A percentile compares a stretch with the other conserved stretches of the same genome.
Evolutionary conservation across 2,113 vertebrate species (phyloP).

Genomic region (Alethe diademata): DNA sequence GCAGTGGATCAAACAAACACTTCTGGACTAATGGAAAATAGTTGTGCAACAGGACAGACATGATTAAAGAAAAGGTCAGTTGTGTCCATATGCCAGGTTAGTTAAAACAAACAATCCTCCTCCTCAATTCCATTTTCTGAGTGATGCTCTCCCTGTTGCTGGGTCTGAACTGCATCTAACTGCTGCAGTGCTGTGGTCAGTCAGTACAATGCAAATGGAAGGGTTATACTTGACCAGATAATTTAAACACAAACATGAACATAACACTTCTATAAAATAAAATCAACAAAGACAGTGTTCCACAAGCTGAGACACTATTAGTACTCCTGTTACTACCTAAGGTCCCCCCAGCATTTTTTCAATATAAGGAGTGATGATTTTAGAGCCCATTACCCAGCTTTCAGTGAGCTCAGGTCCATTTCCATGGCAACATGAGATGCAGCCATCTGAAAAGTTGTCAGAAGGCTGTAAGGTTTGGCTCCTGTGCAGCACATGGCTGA

Average conservation of each 20-base stretch:
- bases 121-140: background rate
- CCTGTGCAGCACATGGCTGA: background rate
- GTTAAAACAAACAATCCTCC: background rate
- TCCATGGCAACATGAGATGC: conserved; percentile 11
- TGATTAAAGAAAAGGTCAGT: background rate
- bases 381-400: background rate
- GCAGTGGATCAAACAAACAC: background rate
- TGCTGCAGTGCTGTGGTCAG: background rate
- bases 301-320: background rate
- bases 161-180: background rate
- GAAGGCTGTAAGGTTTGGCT: background rate
- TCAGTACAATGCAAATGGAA: background rate
- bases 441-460: accelerated
- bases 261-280: background rate
- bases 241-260: background rate
- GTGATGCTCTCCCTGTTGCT: background rate
- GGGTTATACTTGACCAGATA: background rate
- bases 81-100: background rate
- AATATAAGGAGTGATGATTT: background rate
- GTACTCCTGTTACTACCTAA: background rate
- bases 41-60: background rate
- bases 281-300: background rate
- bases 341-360: background rate
- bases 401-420: background rate
- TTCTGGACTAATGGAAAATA: background rate